A percentile compares a stretch with the other conserved stretches of the same genome.
Evolutionary conservation across 2,888 invertebrate genomes (phyloP).

Genomic region (Patella caerulea): DNA sequence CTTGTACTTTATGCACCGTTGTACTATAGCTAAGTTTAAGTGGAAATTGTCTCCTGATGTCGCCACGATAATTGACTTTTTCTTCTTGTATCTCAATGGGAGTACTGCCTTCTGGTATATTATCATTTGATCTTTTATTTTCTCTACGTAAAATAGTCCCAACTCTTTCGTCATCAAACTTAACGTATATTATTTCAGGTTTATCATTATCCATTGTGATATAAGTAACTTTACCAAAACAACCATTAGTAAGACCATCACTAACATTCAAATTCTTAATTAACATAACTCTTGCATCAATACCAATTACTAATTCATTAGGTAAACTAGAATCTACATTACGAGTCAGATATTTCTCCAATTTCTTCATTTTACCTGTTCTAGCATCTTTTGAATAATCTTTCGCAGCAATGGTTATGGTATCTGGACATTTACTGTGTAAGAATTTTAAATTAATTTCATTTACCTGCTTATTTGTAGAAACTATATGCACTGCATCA

Average conservation of each 20-base stretch:
- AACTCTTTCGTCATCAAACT: slow-evolving; percentile 18
- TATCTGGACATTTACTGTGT: slow-evolving; percentile 3
- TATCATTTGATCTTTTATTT: neutral
- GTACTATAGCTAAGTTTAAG: slow-evolving; percentile 22
- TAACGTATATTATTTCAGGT: neutral
- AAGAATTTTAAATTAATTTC: slow-evolving; percentile 22
- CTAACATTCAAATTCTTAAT: no score
- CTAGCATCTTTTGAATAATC: slow-evolving; percentile 27
- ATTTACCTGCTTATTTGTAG: slow-evolving; percentile 32
- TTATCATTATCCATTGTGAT: neutral
- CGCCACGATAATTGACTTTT: neutral
- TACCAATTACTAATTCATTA: slow-evolving; percentile 2
- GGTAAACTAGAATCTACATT: slow-evolving; percentile 11
- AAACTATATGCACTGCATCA: slow-evolving; percentile 28
- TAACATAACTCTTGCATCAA: slow-evolving; percentile 19
- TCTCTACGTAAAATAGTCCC: neutral
- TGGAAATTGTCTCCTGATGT: slow-evolving; percentile 18
- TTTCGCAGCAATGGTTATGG: slow-evolving; percentile 23
- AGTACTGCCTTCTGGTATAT: neutral
- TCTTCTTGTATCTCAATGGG: slow-evolving; percentile 18
- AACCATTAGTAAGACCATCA: slow-evolving; percentile 14
- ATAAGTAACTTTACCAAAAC: slow-evolving; percentile 23
- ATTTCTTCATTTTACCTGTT: slow-evolving; percentile 22
- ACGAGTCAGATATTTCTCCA: neutral
- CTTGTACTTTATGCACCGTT: slow-evolving; percentile 34